Evolutionary conservation across 2,113 vertebrate species (phyloP), one percentile per base, ranked within the genome.

Genomic region (Casuarius casuarius): DNA sequence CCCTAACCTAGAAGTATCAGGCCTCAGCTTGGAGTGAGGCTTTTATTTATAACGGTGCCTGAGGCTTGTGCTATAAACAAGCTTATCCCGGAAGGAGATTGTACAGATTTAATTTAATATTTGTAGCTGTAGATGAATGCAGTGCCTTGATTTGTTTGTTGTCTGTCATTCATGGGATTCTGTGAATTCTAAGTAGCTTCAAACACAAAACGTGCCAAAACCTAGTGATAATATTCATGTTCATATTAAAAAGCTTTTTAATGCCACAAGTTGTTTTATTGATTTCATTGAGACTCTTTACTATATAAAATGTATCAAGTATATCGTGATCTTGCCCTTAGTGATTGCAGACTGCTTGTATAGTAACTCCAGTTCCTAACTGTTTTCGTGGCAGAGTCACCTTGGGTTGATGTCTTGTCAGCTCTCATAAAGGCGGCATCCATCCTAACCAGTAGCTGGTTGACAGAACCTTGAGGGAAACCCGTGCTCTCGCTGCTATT

Each of bases 391-490:
- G n/a, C 10, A 33, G 62, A 82, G 58, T 89, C 84, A 87, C 52
- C 70, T 94, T 87, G 62, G 21, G 44, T 23, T 71, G 67, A 56
- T 70, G 40, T 9, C 71, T 83, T 87, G 87, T 87, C 84, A 94
- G 35, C 91, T 63, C 67, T 89, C 77, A 85, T 65, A 79, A 92
- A 40, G 0, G 14, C n/a, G 1, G 0, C 3, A 0, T 58, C 67
- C 12, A 0, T 91, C 67, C 63, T 77, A 58, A 25, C 71, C 46
- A 51, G 62, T 38, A 90, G 56, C 56, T 46, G 42, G 9, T 22
- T 62, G 49, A 87, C 71, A 84, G 73, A 58, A 79, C 44, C 76
- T 81, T 51, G 51, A 78, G 73, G 65, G 85, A 90, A 94, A 91
- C 28, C 49, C 10, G 1, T 21, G n/a, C 56, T 90, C 48, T 12